phyloP scores from a whole-genome alignment of 2,113 vertebrate genomes.

The Perognathus longimembris region DNA sequence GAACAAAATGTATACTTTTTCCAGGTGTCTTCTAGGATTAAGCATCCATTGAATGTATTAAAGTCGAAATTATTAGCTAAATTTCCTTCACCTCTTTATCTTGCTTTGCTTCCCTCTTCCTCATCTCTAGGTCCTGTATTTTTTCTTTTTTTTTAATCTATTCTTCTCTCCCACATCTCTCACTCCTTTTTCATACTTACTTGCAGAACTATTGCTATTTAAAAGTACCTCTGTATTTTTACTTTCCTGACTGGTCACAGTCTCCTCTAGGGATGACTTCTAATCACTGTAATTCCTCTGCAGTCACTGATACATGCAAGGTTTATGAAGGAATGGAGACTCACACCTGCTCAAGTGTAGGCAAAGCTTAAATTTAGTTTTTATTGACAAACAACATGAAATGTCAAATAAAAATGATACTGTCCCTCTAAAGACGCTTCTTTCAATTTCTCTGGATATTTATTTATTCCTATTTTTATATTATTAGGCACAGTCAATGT shows the following conservation, averaged over 20 bases:
- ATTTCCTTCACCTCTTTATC: constrained; percentile 47
- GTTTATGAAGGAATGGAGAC: background rate
- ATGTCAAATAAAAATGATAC: background rate
- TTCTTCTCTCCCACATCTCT: constrained; percentile 27
- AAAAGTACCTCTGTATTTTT: constrained; percentile 59
- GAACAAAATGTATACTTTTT: constrained; percentile 30
- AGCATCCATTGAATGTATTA: constrained; percentile 49
- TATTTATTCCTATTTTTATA: background rate
- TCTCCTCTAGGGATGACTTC: constrained; percentile 28
- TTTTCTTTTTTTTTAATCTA: background rate
- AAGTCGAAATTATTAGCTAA: constrained; percentile 10
- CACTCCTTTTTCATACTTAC: constrained; percentile 52
- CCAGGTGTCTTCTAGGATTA: constrained; percentile 18
- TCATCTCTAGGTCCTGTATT: constrained; percentile 8
- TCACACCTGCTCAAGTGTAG: background rate
- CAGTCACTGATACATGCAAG: background rate
- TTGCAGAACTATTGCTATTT: constrained; percentile 38
- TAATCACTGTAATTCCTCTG: constrained; percentile 18
- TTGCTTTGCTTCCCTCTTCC: background rate
- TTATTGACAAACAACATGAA: background rate
- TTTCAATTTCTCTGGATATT: constrained; percentile 25
- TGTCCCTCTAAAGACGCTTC: background rate
- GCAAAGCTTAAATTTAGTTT: constrained; percentile 27
- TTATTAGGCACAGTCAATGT: background rate
- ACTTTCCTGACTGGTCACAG: constrained; percentile 40